Evolutionary conservation across 2,888 invertebrate genomes (phyloP), one percentile per base, ranked within the genome.

Genomic region (Chrysolina americana): DNA sequence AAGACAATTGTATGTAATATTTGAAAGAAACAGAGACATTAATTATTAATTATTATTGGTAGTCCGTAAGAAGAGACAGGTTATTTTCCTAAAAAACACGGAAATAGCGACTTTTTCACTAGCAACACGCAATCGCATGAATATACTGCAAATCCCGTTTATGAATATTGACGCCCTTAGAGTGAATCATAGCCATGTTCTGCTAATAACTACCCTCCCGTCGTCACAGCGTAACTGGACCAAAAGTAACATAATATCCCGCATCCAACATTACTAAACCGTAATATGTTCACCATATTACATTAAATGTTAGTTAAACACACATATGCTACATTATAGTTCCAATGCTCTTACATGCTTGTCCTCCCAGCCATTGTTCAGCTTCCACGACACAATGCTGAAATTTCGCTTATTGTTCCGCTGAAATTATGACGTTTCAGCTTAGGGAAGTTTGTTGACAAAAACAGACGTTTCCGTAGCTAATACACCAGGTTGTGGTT

Each of bases 391-490:
- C 78, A 85, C 84, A 85, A 85, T 84, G 82, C 82, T 81, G 82
- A 82, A 82, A 81, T 83, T 84, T 83, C 81, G 81, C 81, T 81
- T 81, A 84, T 84, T 85, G 84, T 84, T 83, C 82, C 70, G 77
- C 72, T 76, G 82, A 83, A 84, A 83, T 84, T 83, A 85, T 83
- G 84, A 85, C 83, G 82, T 83, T 84, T 83, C 80, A 83, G 80
- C 85, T 81, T 82, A 82, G 81, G 83, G 81, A 76, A 75, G 77
- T 79, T 79, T 76, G 78, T 78, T 72, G 73, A 79, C 80, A 81
- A 79, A 79, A 79, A 77, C 73, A 41, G 66, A 53, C 66, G 66
- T 41, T 53, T 50, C 41, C 53, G 36, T 50, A 23, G 66, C 28
- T 50, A 41, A 66, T 36, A 75, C 76, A 69, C 47, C 59, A 59